A percentile compares a stretch with the other conserved stretches of the same genome.
phyloP scores from a whole-genome alignment of 2,113 vertebrate genomes.

The Brachionichthys hirsutus region DNA sequence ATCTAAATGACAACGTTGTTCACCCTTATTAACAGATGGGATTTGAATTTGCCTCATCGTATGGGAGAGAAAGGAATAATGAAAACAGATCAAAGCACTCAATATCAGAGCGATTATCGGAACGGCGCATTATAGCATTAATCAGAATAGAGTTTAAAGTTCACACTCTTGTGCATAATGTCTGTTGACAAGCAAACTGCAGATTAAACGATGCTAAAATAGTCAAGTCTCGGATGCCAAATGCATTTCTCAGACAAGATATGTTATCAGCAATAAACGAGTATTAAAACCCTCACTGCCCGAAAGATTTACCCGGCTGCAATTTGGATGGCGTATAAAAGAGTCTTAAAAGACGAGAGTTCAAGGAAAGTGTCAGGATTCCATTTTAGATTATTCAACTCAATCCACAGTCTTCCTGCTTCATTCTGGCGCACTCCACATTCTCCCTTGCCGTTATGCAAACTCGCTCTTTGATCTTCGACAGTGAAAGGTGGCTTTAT shows the following conservation, averaged over 20 bases:
- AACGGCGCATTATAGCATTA: background rate
- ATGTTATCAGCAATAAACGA: constrained; percentile 26
- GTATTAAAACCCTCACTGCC: constrained; percentile 27
- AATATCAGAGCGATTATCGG: background rate
- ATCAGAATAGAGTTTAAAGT: background rate
- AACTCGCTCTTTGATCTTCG: constrained; percentile 67
- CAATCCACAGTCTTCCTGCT: constrained; percentile 38
- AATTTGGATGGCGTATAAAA: constrained; percentile 38
- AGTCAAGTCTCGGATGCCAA: background rate
- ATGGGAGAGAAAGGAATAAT: constrained; percentile 2
- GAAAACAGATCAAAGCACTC: background rate
- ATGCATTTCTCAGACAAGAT: constrained; percentile 10
- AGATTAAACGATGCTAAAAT: constrained; percentile 3
- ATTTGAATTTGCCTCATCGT: constrained; percentile 3
- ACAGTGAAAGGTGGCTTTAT: constrained; percentile 63
- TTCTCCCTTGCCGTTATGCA: constrained; percentile 55
- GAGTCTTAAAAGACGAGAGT: constrained; percentile 44
- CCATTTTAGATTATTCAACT: constrained; percentile 57
- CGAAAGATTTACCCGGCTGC: constrained; percentile 52
- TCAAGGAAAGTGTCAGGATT: constrained; percentile 58
- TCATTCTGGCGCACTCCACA: constrained; percentile 23
- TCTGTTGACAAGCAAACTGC: background rate
- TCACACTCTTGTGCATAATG: background rate
- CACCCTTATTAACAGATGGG: constrained; percentile 3
- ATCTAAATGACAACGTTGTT: constrained; percentile 19